These are phyloP conservation scores for Dolichopus griseipennis DNA, from an alignment of 2,888 invertebrate genomes.

Conservation along the genomic window DNA sequence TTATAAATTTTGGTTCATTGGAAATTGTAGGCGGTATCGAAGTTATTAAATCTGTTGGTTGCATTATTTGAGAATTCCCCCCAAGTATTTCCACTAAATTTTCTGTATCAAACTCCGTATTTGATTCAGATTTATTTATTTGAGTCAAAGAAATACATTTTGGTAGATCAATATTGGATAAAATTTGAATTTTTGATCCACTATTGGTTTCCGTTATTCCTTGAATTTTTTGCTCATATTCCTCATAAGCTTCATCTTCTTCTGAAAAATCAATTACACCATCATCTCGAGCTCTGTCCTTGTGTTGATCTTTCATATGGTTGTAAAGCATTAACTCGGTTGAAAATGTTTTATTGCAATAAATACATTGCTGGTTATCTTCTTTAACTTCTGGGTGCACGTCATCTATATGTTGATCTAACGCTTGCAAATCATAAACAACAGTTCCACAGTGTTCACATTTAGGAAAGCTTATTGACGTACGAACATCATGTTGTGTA, in stretches of 20 bases:
- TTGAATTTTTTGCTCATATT: conserved; percentile 28
- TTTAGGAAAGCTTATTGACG: conserved; percentile 63
- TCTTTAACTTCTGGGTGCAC: conserved; percentile 36
- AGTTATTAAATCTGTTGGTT: conserved; percentile 14
- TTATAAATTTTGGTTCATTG: conserved; percentile 43
- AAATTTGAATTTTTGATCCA: conserved; percentile 46
- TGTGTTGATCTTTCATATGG: conserved; percentile 60
- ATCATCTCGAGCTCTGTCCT: conserved; percentile 54
- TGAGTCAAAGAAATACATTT: conserved; percentile 29
- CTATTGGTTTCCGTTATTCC: background rate
- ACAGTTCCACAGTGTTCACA: conserved; percentile 68
- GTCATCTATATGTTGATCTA: conserved; percentile 60
- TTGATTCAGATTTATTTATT: conserved; percentile 46
- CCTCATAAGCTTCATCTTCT: conserved; percentile 26
- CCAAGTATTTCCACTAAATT: conserved; percentile 40
- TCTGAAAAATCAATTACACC: conserved; percentile 52
- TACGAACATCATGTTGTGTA: conserved; percentile 69
- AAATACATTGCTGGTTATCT: conserved; percentile 54
- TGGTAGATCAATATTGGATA: conserved; percentile 42
- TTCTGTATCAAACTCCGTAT: conserved; percentile 50
- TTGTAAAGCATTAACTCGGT: conserved; percentile 60
- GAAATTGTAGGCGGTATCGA: conserved; percentile 13
- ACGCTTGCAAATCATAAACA: conserved; percentile 61
- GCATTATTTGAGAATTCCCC: conserved; percentile 21
- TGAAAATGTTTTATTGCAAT: conserved; percentile 65